Conservation (phyloP, 2,113 vertebrate species). For the Apodemus speciosus region DNA sequence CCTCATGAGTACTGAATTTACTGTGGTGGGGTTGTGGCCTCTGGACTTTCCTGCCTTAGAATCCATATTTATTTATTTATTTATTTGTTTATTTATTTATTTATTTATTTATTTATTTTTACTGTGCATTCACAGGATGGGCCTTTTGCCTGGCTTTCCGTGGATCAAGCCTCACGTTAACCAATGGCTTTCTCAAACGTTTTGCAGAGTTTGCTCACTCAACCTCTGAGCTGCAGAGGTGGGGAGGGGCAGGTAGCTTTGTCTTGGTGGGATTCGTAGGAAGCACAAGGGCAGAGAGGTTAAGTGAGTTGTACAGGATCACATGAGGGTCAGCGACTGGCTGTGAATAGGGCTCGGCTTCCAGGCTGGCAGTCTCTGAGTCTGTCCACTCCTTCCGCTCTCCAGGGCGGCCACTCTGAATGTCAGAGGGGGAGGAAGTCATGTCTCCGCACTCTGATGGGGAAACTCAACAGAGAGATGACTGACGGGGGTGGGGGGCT, state of each 20-base stretch:
- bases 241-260: conserved; percentile 77
- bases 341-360: conserved; percentile 70
- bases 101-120: not conserved
- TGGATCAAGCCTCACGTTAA: not conserved
- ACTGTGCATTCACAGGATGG: not conserved
- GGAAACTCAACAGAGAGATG: not conserved
- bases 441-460: not conserved
- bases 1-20: conserved; percentile 2
- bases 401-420: not conserved
- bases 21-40: conserved; percentile 34
- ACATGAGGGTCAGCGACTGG: conserved; percentile 68
- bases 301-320: conserved; percentile 74
- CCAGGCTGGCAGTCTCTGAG: conserved; percentile 31
- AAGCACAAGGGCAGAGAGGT: conserved; percentile 75
- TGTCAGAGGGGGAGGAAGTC: not conserved
- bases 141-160: not conserved
- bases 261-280: conserved; percentile 70
- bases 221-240: conserved; percentile 29
- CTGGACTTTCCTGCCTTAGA: not conserved
- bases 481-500: not conserved
- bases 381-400: conserved; percentile 37
- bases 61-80: conserved; percentile 1
- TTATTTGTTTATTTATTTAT: no score
- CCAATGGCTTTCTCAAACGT: not conserved
- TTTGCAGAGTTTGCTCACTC: conserved; percentile 38